Evolutionary conservation across 2,888 invertebrate genomes (phyloP).

Genomic region (Xestobium rufovillosum): DNA sequence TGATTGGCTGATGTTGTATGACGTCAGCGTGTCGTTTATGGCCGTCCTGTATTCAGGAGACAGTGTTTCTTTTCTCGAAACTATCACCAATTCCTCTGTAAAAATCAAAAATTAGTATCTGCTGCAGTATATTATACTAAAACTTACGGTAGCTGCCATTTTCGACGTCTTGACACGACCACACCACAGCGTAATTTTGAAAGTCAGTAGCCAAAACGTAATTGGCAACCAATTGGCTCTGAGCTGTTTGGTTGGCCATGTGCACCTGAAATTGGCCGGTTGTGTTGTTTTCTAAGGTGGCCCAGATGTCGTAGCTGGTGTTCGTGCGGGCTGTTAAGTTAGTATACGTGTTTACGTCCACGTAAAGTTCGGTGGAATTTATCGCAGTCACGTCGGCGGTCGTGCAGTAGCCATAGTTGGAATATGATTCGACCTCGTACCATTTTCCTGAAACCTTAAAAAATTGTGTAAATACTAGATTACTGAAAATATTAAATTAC

Average conservation of each 20-base stretch:
- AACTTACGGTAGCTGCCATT: conserved; percentile 7
- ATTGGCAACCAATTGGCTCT: conserved; percentile 3
- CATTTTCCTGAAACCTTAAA: too few relatives aligned
- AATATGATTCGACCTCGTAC: conserved; percentile 18
- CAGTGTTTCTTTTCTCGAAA: conserved; percentile 3
- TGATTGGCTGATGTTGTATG: conserved; percentile 1
- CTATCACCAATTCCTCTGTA: not conserved
- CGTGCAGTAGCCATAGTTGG: conserved; percentile 9
- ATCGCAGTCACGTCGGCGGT: too few relatives aligned
- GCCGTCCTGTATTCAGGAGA: not conserved
- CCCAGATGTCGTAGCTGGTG: too few relatives aligned
- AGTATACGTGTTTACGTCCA: too few relatives aligned
- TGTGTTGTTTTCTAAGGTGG: too few relatives aligned
- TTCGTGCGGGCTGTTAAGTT: too few relatives aligned
- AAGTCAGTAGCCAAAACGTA: conserved; percentile 18
- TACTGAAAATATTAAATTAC: too few relatives aligned
- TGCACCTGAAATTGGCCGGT: too few relatives aligned
- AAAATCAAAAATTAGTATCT: not conserved
- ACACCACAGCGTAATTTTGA: conserved; percentile 15
- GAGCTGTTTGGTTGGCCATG: not conserved
- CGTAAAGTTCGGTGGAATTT: too few relatives aligned
- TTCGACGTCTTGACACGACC: conserved; percentile 11
- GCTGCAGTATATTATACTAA: not conserved
- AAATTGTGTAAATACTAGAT: too few relatives aligned
- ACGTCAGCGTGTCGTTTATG: conserved; percentile 2